Percentiles rank a stretch among this genome's conserved stretches.
These are phyloP conservation scores for Melangyna quadrimaculata DNA, from an alignment of 2,888 invertebrate genomes.

Conservation along the genomic window DNA sequence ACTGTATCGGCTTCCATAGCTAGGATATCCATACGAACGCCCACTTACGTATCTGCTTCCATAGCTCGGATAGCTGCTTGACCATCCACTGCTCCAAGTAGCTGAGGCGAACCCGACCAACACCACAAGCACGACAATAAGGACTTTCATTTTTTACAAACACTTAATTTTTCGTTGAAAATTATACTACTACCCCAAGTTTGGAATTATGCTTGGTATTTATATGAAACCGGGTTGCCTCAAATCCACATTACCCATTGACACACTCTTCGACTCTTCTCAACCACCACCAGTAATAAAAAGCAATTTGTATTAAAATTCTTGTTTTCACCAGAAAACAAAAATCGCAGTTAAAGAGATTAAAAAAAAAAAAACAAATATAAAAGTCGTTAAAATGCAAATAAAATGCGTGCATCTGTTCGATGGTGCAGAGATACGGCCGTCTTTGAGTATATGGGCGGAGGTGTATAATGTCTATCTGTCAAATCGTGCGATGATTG, in stretches of 20 bases:
- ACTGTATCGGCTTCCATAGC: constrained; percentile 1
- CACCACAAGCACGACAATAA: constrained; percentile 75
- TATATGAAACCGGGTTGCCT: constrained; percentile 46
- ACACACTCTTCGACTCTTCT: neutral
- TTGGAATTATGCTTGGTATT: constrained; percentile 38
- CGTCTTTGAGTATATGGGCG: neutral
- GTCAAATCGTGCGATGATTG: constrained; percentile 51
- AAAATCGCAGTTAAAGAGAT: neutral
- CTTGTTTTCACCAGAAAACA: constrained; percentile 44
- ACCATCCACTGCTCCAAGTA: constrained; percentile 63
- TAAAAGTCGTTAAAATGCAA: constrained; percentile 19
- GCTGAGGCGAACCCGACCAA: constrained; percentile 75
- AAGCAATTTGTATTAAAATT: constrained; percentile 42
- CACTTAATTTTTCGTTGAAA: neutral
- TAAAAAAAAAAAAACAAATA: neutral
- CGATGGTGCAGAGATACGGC: neutral
- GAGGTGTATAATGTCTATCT: constrained; percentile 4
- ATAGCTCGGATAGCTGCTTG: constrained; percentile 25
- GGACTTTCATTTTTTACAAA: constrained; percentile 74
- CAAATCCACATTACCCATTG: constrained; percentile 26
- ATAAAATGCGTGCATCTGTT: constrained; percentile 44
- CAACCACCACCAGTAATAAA: neutral
- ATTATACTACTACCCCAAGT: constrained; percentile 46
- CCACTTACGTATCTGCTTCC: constrained; percentile 31
- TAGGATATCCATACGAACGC: constrained; percentile 37